phyloP scores from a whole-genome alignment of 2,888 invertebrate species.

The Galeruca laticollis region DNA sequence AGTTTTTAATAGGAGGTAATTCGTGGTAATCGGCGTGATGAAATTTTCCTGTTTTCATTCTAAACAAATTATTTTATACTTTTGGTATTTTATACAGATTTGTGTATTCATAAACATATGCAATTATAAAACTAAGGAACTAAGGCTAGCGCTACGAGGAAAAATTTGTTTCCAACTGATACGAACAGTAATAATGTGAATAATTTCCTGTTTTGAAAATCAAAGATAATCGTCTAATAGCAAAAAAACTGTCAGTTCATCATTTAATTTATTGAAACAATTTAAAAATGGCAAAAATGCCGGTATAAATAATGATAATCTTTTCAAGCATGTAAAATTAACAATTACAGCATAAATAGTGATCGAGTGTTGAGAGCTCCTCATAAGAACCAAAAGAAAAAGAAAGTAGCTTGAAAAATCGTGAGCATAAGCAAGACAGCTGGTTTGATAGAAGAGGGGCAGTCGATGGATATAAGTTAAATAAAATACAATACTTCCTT shows the following conservation, averaged over 20 bases:
- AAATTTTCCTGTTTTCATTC: no score
- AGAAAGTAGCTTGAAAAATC: slow-evolving; percentile 16
- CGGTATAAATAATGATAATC: neutral
- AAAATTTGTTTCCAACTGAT: no score
- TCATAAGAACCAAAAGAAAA: slow-evolving; percentile 12
- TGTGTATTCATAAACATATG: no score
- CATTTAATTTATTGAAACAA: neutral
- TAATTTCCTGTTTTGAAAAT: neutral
- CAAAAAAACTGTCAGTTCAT: neutral
- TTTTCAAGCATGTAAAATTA: slow-evolving; percentile 2
- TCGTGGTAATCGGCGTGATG: no score
- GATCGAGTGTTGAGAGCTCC: neutral
- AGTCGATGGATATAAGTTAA: slow-evolving; percentile 60
- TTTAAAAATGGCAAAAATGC: neutral
- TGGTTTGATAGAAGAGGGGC: slow-evolving; percentile 25
- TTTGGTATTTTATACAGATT: no score
- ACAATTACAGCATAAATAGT: slow-evolving; percentile 9
- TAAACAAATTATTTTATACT: no score
- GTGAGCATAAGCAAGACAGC: slow-evolving; percentile 13
- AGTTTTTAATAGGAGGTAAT: no score
- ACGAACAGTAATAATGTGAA: no score
- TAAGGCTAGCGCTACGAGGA: no score
- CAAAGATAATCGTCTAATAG: neutral
- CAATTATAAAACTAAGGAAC: no score
- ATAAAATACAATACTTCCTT: slow-evolving; percentile 44